Conservation (phyloP, 2,888 invertebrate genomes). For the Amitus sp. region DNA sequence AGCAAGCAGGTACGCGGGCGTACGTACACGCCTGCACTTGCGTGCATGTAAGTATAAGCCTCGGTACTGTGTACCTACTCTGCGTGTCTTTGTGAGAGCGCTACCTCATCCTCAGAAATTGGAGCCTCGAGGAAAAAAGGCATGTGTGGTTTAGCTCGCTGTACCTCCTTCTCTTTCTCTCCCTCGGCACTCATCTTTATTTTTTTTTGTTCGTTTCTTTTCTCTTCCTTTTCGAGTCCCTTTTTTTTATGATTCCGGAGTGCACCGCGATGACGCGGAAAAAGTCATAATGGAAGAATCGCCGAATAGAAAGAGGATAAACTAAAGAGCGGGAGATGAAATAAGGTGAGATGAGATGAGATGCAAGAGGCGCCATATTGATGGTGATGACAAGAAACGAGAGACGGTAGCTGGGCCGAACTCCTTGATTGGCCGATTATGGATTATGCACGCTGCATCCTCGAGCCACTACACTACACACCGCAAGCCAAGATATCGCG, state of each 20-base stretch:
- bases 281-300: constrained; percentile 19
- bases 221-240: neutral
- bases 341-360: constrained; percentile 20
- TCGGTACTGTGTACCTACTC: constrained; percentile 18
- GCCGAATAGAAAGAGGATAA: constrained; percentile 9
- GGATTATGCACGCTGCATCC: constrained; percentile 55
- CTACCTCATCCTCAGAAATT: constrained; percentile 50
- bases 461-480: constrained; percentile 18
- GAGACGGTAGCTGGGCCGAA: constrained; percentile 50
- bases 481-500: constrained; percentile 2
- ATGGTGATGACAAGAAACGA: constrained; percentile 54
- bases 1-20: constrained; percentile 13
- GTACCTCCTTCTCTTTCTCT: constrained; percentile 16
- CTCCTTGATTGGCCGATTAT: constrained; percentile 56
- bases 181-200: constrained; percentile 6
- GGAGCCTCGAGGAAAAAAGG: constrained; percentile 50
- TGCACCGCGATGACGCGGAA: constrained; percentile 12
- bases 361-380: constrained; percentile 52
- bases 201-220: constrained; percentile 9
- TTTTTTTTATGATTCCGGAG: constrained; percentile 1
- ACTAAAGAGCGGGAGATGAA: constrained; percentile 10
- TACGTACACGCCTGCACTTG: constrained; percentile 33
- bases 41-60: constrained; percentile 45
- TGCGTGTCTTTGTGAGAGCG: constrained; percentile 41
- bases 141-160: constrained; percentile 44